A percentile compares a stretch with the other conserved stretches of the same genome.
Evolutionary conservation across 2,888 invertebrate species (phyloP).

Genomic region (Drosophila silvestris): DNA sequence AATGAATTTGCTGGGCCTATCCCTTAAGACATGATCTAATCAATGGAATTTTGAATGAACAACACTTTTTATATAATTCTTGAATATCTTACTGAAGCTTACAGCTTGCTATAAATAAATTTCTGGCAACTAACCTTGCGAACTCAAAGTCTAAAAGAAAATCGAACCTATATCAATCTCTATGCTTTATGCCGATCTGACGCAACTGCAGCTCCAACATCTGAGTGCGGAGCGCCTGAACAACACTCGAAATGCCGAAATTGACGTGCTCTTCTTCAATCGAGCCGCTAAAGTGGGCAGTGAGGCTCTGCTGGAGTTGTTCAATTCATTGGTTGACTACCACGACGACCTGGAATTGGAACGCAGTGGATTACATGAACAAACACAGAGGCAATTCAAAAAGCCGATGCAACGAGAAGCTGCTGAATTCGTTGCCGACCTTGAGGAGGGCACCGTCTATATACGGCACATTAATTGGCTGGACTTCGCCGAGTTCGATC

Average conservation of each 20-base stretch:
- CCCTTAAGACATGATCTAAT: background rate
- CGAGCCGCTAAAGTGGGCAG: constrained; percentile 97
- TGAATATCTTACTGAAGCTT: background rate
- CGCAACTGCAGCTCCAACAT: constrained; percentile 54
- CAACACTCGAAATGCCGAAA: constrained; percentile 91
- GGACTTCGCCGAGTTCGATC: constrained; percentile 92
- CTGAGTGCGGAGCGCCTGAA: constrained; percentile 86
- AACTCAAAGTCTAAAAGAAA: constrained; percentile 1
- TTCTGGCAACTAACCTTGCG: constrained; percentile 22
- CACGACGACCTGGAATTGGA: constrained; percentile 60
- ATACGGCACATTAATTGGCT: constrained; percentile 94
- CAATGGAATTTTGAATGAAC: background rate
- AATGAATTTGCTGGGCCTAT: background rate
- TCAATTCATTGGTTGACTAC: constrained; percentile 57
- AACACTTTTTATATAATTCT: background rate
- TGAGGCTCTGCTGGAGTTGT: constrained; percentile 92
- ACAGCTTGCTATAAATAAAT: background rate
- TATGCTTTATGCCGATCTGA: background rate
- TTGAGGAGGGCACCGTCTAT: constrained; percentile 91
- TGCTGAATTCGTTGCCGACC: constrained; percentile 87
- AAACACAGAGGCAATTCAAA: constrained; percentile 34
- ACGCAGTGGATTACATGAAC: constrained; percentile 42
- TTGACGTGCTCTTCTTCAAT: constrained; percentile 93
- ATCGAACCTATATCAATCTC: background rate
- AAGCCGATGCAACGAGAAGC: constrained; percentile 32